Conservation (phyloP, 2,888 invertebrate genomes). For the Trichogramma dendrolimi region DNA sequence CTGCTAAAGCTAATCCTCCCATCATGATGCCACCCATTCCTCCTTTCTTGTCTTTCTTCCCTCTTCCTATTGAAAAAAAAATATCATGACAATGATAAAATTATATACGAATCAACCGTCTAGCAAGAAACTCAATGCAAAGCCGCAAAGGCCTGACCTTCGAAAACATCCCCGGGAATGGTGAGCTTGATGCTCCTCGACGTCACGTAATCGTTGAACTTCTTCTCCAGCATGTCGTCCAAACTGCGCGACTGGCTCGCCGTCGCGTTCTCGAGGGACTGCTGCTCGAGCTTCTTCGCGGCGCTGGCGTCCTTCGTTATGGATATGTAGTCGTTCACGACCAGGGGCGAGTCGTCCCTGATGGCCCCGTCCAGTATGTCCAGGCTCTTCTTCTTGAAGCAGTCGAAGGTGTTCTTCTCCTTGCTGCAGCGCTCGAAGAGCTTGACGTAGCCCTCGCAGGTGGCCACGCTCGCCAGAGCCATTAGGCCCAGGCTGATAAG, state of each 20-base stretch:
- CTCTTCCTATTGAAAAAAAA: slow-evolving; percentile 51
- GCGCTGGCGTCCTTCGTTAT: slow-evolving; percentile 40
- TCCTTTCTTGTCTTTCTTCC: slow-evolving; percentile 53
- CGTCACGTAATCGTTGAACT: slow-evolving; percentile 46
- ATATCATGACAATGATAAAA: slow-evolving; percentile 11
- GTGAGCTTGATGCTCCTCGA: slow-evolving; percentile 48
- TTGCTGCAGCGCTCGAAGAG: slow-evolving; percentile 45
- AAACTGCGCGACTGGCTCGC: slow-evolving; percentile 35
- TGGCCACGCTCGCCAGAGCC: slow-evolving; percentile 20
- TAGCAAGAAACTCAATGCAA: background rate
- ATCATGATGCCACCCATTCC: slow-evolving; percentile 57
- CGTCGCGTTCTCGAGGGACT: slow-evolving; percentile 32
- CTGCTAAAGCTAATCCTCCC: slow-evolving; percentile 61
- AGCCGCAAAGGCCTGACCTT: slow-evolving; percentile 40
- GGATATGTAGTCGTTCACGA: slow-evolving; percentile 46
- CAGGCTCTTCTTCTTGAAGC: slow-evolving; percentile 44
- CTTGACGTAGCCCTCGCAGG: slow-evolving; percentile 40
- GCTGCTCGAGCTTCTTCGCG: slow-evolving; percentile 28
- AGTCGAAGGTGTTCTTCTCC: slow-evolving; percentile 48
- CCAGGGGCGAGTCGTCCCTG: slow-evolving; percentile 45
- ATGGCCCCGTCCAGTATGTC: slow-evolving; percentile 46
- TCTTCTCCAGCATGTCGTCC: slow-evolving; percentile 46
- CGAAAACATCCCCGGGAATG: slow-evolving; percentile 48
- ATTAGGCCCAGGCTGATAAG: slow-evolving; percentile 31
- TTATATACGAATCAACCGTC: background rate